Evolutionary conservation across 2,888 invertebrate genomes (phyloP).

Genomic region (Dione juno): DNA sequence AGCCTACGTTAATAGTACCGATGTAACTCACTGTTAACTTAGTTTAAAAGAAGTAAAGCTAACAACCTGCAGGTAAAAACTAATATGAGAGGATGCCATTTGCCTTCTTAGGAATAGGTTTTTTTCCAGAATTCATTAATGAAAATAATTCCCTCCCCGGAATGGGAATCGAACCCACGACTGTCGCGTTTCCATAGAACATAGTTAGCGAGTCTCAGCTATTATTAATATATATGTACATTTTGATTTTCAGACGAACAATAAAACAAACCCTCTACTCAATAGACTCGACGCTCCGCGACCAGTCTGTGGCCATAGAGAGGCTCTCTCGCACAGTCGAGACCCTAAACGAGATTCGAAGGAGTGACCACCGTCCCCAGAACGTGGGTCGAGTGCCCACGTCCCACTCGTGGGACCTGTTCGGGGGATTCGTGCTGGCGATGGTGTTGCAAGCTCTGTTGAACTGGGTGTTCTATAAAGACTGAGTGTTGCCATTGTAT

Average conservation of each 20-base stretch:
- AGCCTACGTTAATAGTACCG: too few species aligned
- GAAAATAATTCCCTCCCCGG: neutral
- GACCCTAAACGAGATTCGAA: constrained; percentile 55
- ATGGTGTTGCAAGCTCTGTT: constrained; percentile 69
- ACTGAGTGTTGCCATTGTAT: constrained; percentile 56
- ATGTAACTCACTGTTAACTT: too few species aligned
- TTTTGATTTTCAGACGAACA: constrained; percentile 63
- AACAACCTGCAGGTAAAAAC: too few species aligned
- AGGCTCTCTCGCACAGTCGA: constrained; percentile 63
- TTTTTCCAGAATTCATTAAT: too few species aligned
- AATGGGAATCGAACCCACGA: neutral
- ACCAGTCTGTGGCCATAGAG: constrained; percentile 77
- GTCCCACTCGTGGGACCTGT: constrained; percentile 69
- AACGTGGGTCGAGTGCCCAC: constrained; percentile 55
- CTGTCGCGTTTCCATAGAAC: neutral
- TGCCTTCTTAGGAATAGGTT: too few species aligned
- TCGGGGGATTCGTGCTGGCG: constrained; percentile 70
- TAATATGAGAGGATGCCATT: too few species aligned
- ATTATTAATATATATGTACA: neutral
- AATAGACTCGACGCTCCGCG: constrained; percentile 78
- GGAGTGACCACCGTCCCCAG: constrained; percentile 51
- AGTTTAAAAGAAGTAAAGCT: too few species aligned
- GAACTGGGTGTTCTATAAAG: constrained; percentile 73
- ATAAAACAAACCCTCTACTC: constrained; percentile 75
- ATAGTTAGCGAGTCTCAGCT: neutral